Percentiles rank a stretch among this genome's conserved stretches.
Conservation (phyloP, 2,888 invertebrate genomes). For the Biston stratarius region DNA sequence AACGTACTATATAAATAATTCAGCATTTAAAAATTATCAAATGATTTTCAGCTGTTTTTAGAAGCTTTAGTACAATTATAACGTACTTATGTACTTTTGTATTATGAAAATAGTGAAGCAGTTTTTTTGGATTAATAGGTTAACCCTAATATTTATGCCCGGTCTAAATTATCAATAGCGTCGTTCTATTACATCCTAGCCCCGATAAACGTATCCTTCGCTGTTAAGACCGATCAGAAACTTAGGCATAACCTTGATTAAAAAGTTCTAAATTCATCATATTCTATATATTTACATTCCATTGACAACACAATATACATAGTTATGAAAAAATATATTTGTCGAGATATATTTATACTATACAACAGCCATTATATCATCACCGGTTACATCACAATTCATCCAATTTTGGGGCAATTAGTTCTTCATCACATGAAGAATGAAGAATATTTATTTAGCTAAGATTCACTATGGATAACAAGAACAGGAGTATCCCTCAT, state of each 20-base stretch:
- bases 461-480: background rate
- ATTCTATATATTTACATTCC: slow-evolving; percentile 12
- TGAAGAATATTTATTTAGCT: background rate
- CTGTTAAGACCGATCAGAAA: too few relatives aligned
- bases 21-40: background rate
- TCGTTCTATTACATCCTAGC: too few relatives aligned
- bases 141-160: too few relatives aligned
- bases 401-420: slow-evolving; percentile 45
- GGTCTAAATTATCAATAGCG: too few relatives aligned
- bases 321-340: slow-evolving; percentile 48
- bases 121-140: too few relatives aligned
- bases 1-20: background rate
- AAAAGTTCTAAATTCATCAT: too few relatives aligned
- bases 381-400: slow-evolving; percentile 57
- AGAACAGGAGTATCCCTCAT: background rate
- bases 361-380: slow-evolving; percentile 61
- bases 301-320: slow-evolving; percentile 20
- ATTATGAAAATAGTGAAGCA: too few relatives aligned
- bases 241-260: too few relatives aligned
- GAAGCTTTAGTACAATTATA: background rate
- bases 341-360: slow-evolving; percentile 43
- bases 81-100: too few relatives aligned
- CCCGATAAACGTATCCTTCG: too few relatives aligned
- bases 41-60: background rate
- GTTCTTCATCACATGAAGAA: slow-evolving; percentile 24